phyloP scores from a whole-genome alignment of 2,113 vertebrate species.

The Chaenocephalus aceratus region DNA sequence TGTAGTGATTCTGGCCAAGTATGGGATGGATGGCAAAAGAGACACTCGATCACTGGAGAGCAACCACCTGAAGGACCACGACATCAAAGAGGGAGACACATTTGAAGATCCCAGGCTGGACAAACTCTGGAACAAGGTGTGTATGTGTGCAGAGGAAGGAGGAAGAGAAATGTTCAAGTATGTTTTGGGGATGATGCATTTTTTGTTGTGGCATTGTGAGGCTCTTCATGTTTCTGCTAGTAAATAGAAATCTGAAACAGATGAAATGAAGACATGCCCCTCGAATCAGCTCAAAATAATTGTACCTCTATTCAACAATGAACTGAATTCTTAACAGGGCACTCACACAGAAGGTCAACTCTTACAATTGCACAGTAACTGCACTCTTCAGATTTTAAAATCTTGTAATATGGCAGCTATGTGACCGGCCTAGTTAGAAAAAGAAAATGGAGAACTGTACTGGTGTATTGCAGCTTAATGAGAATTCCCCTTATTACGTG shows the following conservation, averaged over 20 bases:
- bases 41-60: conserved; percentile 83
- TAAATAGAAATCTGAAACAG: neutral
- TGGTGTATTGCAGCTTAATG: neutral
- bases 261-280: neutral
- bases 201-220: neutral
- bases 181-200: neutral
- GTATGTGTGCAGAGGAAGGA: neutral
- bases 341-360: neutral
- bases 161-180: neutral
- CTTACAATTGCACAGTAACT: neutral
- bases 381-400: conserved; percentile 5
- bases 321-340: neutral
- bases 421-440: neutral
- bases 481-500: neutral
- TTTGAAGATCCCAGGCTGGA: conserved; percentile 94
- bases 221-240: neutral
- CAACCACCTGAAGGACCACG: conserved; percentile 88
- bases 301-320: neutral
- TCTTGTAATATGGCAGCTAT: neutral
- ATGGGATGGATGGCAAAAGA: conserved; percentile 94
- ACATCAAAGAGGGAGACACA: conserved; percentile 81
- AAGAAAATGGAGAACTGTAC: neutral
- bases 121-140: conserved; percentile 97
- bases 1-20: conserved; percentile 94
- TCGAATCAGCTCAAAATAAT: neutral